Evolutionary conservation across 2,113 vertebrate genomes (phyloP), one percentile per base, ranked within the genome.

Genomic region (Suricata suricatta): DNA sequence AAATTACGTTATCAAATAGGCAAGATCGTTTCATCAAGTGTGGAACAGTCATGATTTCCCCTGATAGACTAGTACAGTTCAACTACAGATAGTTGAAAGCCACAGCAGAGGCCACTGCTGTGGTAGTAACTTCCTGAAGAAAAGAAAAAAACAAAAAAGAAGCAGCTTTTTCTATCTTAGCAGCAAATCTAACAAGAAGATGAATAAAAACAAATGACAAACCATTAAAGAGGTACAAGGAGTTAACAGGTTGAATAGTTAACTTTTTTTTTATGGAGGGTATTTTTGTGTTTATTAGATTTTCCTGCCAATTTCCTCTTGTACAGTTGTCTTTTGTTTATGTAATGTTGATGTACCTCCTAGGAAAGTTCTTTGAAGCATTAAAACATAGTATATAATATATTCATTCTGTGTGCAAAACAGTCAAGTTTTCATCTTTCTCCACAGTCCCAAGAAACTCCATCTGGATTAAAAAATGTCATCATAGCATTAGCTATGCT

Each of bases 261-360:
- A 64, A 92, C 33, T 64, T 92, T 85, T 41, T 41, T 74, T 68
- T 33, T 85, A 41, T 64, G 35, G 77, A 64, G 15, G 19, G 11
- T 35, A 35, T 52, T 52, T 90, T 88, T 84, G 31, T 27, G 76
- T 82, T 76, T 88, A 79, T 47, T 88, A 16, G 79, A 33, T 84
- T 88, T 93, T 88, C 72, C 54, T 64, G 35, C 38, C 66, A 76
- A 52, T 89, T 92, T 92, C 71, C n/a, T 89, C 84, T 72, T 41
- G 44, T 84, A 50, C 31, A 29, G 57, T 38, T 86, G 50, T 95
- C 47, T 71, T 96, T 88, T 80, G 41, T 87, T 88, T 89, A 79
- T 72, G 4, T 68, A 60, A 69, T 63, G 47, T 63, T 68, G 82
- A 69, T 25, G 50, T 60, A 19, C 47, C 11, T 95, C n/a, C 27